Evolutionary conservation across 2,113 vertebrate species (phyloP).

Genomic region (Symphodus melops): DNA sequence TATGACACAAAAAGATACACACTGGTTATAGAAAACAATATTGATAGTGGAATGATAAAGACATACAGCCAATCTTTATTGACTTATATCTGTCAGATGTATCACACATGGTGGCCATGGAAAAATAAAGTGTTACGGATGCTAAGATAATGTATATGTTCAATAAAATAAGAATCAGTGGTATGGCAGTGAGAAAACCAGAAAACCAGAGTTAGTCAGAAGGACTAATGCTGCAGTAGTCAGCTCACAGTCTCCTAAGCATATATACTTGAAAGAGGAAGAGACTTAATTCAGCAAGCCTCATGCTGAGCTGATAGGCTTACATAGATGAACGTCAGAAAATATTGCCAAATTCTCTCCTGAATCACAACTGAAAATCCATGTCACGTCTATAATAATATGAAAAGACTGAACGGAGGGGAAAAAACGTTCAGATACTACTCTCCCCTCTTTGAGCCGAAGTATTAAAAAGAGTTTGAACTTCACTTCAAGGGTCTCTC

Average conservation of each 20-base stretch:
- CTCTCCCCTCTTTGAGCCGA: background rate
- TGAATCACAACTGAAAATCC: conserved; percentile 13
- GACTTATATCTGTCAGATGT: background rate
- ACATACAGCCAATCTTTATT: background rate
- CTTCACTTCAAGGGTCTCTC: conserved; percentile 10
- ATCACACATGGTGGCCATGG: background rate
- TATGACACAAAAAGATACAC: background rate
- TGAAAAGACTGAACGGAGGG: conserved; percentile 2
- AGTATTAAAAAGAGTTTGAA: conserved; percentile 21
- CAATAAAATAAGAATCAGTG: conserved; percentile 2
- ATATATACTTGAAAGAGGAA: conserved; percentile 22
- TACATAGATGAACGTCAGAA: conserved; percentile 34
- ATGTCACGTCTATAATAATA: conserved; percentile 6
- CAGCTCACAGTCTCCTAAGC: conserved; percentile 20
- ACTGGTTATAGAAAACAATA: background rate
- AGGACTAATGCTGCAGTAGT: conserved; percentile 4
- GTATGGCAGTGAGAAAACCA: background rate
- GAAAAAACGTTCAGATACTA: background rate
- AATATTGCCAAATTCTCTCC: background rate
- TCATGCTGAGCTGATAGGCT: conserved; percentile 40
- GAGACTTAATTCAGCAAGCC: conserved; percentile 8
- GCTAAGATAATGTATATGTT: background rate
- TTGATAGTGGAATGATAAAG: background rate
- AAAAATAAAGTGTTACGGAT: background rate
- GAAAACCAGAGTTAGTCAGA: conserved; percentile 25